These are phyloP conservation scores for Lerema accius DNA, from an alignment of 1,140 invertebrate species.

Conservation along the genomic window DNA sequence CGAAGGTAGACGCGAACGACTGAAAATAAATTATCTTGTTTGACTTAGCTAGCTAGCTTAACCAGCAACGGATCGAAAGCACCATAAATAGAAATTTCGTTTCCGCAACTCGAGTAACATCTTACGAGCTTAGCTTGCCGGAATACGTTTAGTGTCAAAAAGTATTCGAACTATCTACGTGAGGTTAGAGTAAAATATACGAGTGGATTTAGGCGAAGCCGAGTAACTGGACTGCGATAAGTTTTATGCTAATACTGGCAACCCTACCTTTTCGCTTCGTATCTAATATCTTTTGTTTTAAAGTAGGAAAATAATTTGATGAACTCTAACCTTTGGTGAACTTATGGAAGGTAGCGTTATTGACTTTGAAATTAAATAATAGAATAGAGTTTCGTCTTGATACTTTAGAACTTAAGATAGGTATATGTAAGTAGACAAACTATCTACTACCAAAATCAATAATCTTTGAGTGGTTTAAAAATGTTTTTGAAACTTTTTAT, in stretches of 20 bases:
- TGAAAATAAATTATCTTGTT: no score
- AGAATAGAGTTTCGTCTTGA: no score
- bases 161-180: slow-evolving; percentile 24
- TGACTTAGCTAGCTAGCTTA: not conserved
- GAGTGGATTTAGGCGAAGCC: slow-evolving; percentile 18
- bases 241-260: slow-evolving; percentile 31
- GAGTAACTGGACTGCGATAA: slow-evolving; percentile 21
- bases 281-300: not conserved
- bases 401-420: no score
- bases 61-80: not conserved
- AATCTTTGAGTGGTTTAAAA: no score
- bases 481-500: no score
- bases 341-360: no score
- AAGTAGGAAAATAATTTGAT: not conserved
- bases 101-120: slow-evolving; percentile 10
- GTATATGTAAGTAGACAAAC: no score
- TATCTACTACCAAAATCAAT: no score
- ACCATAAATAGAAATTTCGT: slow-evolving; percentile 16
- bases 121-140: slow-evolving; percentile 12
- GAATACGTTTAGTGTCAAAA: slow-evolving; percentile 27
- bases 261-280: not conserved
- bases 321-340: not conserved
- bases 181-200: slow-evolving; percentile 24
- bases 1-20: no score
- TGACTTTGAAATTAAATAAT: no score